Conservation (phyloP, 2,113 vertebrate genomes). For the Echinops telfairi region DNA sequence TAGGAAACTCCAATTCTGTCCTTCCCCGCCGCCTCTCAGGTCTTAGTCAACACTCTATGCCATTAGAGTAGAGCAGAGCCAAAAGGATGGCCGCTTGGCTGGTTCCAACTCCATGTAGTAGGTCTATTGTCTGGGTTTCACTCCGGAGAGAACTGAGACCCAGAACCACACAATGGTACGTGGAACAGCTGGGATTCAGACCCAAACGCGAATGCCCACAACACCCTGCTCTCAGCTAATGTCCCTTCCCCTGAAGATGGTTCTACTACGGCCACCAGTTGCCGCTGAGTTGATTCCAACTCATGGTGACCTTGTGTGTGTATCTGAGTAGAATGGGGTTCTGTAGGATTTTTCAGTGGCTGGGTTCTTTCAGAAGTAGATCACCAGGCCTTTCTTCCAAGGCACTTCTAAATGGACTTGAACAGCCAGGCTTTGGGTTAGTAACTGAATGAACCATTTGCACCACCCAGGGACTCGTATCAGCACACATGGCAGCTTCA, state of each 20-base stretch:
- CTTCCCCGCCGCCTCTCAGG: neutral
- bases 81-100: neutral
- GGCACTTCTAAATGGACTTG: neutral
- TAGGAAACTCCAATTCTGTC: neutral
- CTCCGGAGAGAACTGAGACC: constrained; percentile 22
- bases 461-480: neutral
- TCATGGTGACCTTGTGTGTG: neutral
- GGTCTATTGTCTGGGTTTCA: neutral
- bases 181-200: neutral
- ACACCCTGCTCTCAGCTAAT: constrained; percentile 24
- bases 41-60: neutral
- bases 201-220: neutral
- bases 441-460: neutral
- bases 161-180: neutral
- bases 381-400: neutral
- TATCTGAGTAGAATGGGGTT: neutral
- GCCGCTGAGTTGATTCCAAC: neutral
- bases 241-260: neutral
- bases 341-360: neutral
- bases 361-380: neutral
- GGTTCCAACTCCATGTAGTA: neutral
- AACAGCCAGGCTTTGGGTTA: neutral
- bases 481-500: neutral
- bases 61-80: neutral
- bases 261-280: neutral